A percentile compares a stretch with the other conserved stretches of the same genome.
Evolutionary conservation across 2,888 invertebrate species (phyloP).

Genomic region (Formica aserva): DNA sequence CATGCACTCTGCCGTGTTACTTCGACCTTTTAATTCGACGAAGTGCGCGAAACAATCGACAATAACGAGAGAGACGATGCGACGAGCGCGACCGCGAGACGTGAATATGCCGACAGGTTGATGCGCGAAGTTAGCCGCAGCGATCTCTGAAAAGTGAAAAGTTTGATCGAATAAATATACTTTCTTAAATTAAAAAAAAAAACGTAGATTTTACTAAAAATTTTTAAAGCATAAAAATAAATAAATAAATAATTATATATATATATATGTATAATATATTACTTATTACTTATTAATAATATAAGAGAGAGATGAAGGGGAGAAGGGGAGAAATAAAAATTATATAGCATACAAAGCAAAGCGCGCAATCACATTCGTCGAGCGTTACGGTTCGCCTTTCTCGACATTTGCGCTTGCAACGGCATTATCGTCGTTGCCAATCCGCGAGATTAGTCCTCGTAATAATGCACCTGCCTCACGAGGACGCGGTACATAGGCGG

Average conservation of each 20-base stretch:
- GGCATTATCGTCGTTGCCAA: conserved; percentile 68
- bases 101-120: background rate
- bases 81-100: background rate
- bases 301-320: background rate
- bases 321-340: background rate
- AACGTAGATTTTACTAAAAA: background rate
- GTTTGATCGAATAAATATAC: background rate
- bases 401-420: conserved; percentile 55
- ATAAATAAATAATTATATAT: background rate
- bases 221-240: background rate
- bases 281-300: background rate
- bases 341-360: background rate
- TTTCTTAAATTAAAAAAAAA: background rate
- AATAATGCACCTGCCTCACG: conserved; percentile 70
- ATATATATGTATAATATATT: background rate
- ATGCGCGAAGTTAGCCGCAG: background rate
- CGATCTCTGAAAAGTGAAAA: background rate
- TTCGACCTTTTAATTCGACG: background rate
- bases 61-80: background rate
- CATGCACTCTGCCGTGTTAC: background rate
- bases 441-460: conserved; percentile 71
- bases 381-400: conserved; percentile 20
- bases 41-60: background rate
- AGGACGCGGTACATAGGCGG: conserved; percentile 60
- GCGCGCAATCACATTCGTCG: background rate